Base-by-base conservation (phyloP, 2,888 invertebrate species). In the Syrista parreyssii region DNA sequence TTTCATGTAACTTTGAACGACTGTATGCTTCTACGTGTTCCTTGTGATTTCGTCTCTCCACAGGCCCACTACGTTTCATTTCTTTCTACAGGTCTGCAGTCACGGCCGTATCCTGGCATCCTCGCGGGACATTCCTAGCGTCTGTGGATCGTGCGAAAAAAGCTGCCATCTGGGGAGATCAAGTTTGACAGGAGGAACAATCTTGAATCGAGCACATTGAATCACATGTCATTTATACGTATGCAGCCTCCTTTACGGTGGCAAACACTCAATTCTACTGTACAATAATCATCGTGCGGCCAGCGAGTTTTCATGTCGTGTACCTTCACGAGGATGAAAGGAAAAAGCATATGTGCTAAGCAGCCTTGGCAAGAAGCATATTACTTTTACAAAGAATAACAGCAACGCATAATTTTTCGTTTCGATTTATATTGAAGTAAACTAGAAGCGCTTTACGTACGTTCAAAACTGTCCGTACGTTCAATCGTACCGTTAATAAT, bases 51-150 rank as follows among this genome's bases (percentile, higher is more conserved):
- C 9, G 36, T 55, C 23, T 55, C 23, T 23, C 9, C 55, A 2
- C 55, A 55, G 55, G 12, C 33, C 71, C 71, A 32, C 33, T 12
- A 31, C 12, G 12, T 71, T 71, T 71, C 31, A 12, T 71, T 71
- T 71, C 71, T 55, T 91, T 93, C 92, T 92, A 87, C 94, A 97
- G 97, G 92, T 94, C 95, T 77, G 95, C 97, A 71, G 97, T 98
- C 79, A 96, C 96, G 80, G 97, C 97, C 69, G 97, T 97, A 69
- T 94, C 96, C 73, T 98, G 98, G 97, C 96, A 97, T 91, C 96
- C 97, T 11, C 96, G 95, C 89, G 96, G 96, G 72, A 95, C 95
- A 74, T 94, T 95, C 79, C 92, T 98, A 77, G 96, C 96, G 76
- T 96, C 96, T 71, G 97, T 97, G 84, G 98, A 98, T 92, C 95